A percentile compares a stretch with the other conserved stretches of the same genome.
These are phyloP conservation scores for Phrynosoma platyrhinos DNA, from an alignment of 2,113 vertebrate species.

Conservation along the genomic window DNA sequence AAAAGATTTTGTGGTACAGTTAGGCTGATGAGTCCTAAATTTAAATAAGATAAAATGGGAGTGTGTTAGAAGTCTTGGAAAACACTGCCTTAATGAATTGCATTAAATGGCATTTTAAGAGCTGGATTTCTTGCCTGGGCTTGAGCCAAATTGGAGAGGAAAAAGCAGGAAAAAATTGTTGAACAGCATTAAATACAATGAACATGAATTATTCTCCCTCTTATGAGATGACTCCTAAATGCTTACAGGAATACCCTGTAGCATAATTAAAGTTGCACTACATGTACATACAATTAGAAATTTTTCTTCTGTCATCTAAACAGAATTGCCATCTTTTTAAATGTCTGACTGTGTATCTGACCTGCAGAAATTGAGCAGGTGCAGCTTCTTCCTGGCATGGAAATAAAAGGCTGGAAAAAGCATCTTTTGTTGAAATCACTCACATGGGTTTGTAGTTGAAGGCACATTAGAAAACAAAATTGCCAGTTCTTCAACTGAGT, in stretches of 20 bases:
- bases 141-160: background rate
- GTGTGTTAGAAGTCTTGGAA: slow-evolving; percentile 43
- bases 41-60: slow-evolving; percentile 19
- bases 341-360: background rate
- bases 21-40: slow-evolving; percentile 47
- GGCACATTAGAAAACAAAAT: background rate
- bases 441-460: background rate
- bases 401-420: background rate
- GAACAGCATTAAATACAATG: background rate
- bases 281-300: background rate
- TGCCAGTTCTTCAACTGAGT: no score
- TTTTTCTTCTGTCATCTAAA: no score
- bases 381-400: background rate
- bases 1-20: background rate
- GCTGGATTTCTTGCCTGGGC: background rate
- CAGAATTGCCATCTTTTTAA: background rate
- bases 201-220: background rate
- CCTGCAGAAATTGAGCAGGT: background rate
- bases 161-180: background rate
- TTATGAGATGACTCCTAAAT: background rate
- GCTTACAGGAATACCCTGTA: background rate
- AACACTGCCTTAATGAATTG: slow-evolving; percentile 56
- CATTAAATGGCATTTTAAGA: slow-evolving; percentile 41
- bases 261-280: background rate
- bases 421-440: background rate